Conservation (phyloP, 1,140 invertebrate genomes). For the Drosophila ananassae region DNA sequence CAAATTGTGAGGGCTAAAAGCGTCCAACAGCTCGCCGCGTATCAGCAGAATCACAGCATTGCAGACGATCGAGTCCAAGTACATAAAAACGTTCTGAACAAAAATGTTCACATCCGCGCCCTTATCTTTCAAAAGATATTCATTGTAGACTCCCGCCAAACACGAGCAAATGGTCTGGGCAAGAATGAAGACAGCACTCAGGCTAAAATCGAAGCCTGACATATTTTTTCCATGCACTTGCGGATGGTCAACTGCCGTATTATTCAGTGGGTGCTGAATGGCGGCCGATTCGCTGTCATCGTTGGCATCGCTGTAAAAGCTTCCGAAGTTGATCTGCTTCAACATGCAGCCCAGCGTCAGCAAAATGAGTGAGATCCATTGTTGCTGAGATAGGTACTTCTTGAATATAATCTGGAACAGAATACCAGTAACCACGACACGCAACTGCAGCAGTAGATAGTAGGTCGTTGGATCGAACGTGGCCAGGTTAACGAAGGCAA, state of each 20-base stretch:
- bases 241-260: not conserved
- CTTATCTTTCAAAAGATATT: conserved; percentile 95
- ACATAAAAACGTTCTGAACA: conserved; percentile 98
- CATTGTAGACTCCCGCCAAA: conserved; percentile 97
- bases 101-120: conserved; percentile 94
- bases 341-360: conserved; percentile 96
- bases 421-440: conserved; percentile 96
- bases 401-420: conserved; percentile 95
- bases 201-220: conserved; percentile 86
- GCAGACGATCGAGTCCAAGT: conserved; percentile 96
- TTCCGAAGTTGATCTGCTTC: conserved; percentile 91
- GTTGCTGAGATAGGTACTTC: conserved; percentile 91
- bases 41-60: conserved; percentile 90
- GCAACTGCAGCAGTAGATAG: conserved; percentile 95
- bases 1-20: conserved; percentile 87
- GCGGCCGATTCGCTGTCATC: conserved; percentile 63
- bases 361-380: conserved; percentile 95
- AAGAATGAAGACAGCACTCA: conserved; percentile 90
- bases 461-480: conserved; percentile 98
- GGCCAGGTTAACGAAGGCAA: conserved; percentile 95
- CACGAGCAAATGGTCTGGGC: conserved; percentile 96
- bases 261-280: conserved; percentile 35
- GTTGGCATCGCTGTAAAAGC: conserved; percentile 72
- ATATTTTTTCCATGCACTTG: conserved; percentile 83
- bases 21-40: conserved; percentile 87